These are phyloP conservation scores for Dolichotis patagonum DNA, from an alignment of 2,113 vertebrate species.

Conservation along the genomic window DNA sequence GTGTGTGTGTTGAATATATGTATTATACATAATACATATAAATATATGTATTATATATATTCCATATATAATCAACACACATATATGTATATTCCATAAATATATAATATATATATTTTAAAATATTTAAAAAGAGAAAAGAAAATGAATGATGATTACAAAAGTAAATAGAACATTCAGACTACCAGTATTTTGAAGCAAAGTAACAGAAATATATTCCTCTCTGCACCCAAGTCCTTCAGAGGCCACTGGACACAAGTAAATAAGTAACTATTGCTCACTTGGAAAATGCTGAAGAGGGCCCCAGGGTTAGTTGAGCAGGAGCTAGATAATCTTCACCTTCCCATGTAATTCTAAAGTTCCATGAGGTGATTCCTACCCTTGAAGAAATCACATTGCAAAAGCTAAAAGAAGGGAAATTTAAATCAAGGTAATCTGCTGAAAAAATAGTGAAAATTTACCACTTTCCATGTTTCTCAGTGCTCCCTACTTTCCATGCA, in stretches of 20 bases:
- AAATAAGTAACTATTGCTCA: conserved; percentile 44
- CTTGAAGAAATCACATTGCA: conserved; percentile 33
- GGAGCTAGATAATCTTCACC: background rate
- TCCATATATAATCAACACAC: too few relatives aligned
- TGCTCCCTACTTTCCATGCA: too few relatives aligned
- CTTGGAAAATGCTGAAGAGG: background rate
- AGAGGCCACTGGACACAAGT: background rate
- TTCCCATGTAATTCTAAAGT: background rate
- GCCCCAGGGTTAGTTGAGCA: background rate
- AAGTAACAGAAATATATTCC: background rate
- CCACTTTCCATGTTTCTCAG: background rate
- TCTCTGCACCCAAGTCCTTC: background rate
- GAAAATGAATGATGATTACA: conserved; percentile 13
- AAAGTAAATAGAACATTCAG: conserved; percentile 36
- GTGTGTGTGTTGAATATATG: too few relatives aligned
- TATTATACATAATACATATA: too few relatives aligned
- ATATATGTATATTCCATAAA: too few relatives aligned
- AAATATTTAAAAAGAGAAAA: background rate
- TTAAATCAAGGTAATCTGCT: background rate
- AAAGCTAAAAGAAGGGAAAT: conserved; percentile 41
- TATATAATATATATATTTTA: background rate
- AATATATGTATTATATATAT: too few relatives aligned
- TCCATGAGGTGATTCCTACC: background rate
- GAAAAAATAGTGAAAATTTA: background rate
- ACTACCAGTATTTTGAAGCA: background rate